Evolutionary conservation across 2,888 invertebrate genomes (phyloP), one percentile per base, ranked within the genome.

Genomic region (Heliconius sara): DNA sequence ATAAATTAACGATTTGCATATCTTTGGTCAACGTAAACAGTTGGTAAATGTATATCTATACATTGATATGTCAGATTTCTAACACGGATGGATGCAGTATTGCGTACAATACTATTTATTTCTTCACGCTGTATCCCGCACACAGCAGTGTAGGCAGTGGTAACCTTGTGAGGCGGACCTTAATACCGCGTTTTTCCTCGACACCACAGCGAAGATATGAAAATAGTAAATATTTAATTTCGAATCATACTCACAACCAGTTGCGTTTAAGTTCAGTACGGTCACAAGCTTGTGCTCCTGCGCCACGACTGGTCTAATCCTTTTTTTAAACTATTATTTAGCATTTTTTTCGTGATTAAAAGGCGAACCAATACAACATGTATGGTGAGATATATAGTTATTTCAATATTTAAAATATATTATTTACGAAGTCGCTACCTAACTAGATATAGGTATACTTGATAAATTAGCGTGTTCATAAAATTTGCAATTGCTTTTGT

Each of bases 1-100:
- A 94, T 94, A 93, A 93, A 94, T 93, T 93, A 93, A 91, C 92
- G 92, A 94, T 94, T 93, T 92, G 92, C 93, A 93, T 93, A 91
- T 92, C 91, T 88, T 89, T 89, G 84, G 88, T 86, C 85, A 90
- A 90, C 86, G 91, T 92, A 93, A 93, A 93, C 91, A 91, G 83
- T 87, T 91, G 90, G 91, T 92, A 88, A 90, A 90, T 90, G 90
- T 84, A 91, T 89, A 57, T 6, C 19, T 19, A 60, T 60, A 90
- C 89, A 89, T 87, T 86, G 87, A 87, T 90, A 89, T 91, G 91
- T 90, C 90, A 90, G 89, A 90, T 90, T 86, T 84, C 87, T 85
- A 66, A 74, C 87, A 87, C 85, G 84, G 76, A 84, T 80, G 83
- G 83, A 84, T 82, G 79, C n/a, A 60, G 34, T 30, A 60, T 60